Evolutionary conservation across 2,888 invertebrate species (phyloP), one percentile per base, ranked within the genome.

Genomic region (Lasioglossum calceatum): DNA sequence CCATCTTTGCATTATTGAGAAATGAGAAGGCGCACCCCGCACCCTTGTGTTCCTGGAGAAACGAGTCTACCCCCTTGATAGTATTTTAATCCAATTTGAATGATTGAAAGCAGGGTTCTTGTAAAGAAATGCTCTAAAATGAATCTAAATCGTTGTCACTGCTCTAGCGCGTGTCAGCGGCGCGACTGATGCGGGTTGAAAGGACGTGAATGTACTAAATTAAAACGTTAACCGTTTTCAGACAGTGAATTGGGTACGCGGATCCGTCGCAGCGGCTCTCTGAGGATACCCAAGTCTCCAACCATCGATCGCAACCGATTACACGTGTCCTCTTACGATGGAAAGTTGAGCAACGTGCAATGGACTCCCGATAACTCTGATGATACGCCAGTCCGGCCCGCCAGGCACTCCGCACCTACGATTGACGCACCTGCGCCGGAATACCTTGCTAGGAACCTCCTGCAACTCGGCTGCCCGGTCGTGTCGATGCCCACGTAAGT

Each of bases 401-500:
- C 89, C 76, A 92, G 92, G 87, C 91, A 92, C 80, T 92, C 92
- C 58, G 91, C 92, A 92, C 92, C 94, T 88, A 88, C 91, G 54
- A 88, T 89, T 32, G 90, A 89, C 80, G 92, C 94, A 91, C 94
- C 94, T 88, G 93, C 93, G 85, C 94, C 94, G 70, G 94, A 94
- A 85, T 92, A 92, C 54, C 93, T 94, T 75, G 94, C 94, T 23
- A 92, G 94, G 54, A 94, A 92, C 82, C 93, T 94, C 80, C 90
- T 94, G 72, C 94, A 94, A 84, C 93, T 94, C 86, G 94, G 94
- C 92, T 94, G 94, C 91, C 94, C 94, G 75, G 92, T 90, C 80
- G 92, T 94, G 82, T 94, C 92, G 84, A 94, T 94, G 93, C 94
- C 94, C 81, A 92, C 92, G 94, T 94, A 91, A 94, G 94, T 93